Percentiles rank a stretch among this genome's conserved stretches.
These are phyloP conservation scores for Peucedramus taeniatus DNA, from an alignment of 2,113 vertebrate species.

Conservation along the genomic window DNA sequence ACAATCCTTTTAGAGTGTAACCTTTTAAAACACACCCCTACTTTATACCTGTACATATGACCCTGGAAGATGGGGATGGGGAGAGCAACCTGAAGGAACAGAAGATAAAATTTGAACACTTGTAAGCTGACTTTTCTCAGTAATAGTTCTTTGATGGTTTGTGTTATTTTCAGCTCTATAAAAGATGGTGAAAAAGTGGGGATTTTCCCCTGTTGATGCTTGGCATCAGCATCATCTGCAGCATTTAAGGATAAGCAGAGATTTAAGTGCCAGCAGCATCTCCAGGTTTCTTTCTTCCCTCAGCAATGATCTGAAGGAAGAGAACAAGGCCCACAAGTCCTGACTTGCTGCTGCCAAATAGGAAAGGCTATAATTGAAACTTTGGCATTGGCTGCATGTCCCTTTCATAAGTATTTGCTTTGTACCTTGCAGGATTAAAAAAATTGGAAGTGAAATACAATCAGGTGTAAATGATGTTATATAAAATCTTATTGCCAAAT, in stretches of 20 bases:
- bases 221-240: not conserved
- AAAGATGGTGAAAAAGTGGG: not conserved
- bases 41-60: rapidly evolving
- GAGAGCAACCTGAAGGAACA: not conserved
- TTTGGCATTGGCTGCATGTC: not conserved
- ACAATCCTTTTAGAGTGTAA: not conserved
- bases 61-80: no score
- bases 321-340: not conserved
- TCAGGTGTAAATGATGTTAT: not conserved
- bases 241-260: not conserved
- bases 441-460: not conserved
- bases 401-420: not conserved
- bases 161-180: not conserved
- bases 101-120: not conserved
- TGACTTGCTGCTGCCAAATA: not conserved
- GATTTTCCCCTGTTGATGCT: not conserved
- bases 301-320: not conserved
- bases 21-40: not conserved
- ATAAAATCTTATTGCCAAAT: constrained; percentile 15
- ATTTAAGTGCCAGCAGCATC: not conserved
- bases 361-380: not conserved
- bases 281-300: not conserved
- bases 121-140: not conserved
- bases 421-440: constrained; percentile 11
- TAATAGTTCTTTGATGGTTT: not conserved